These are phyloP conservation scores for Cydia splendana DNA, from an alignment of 1,140 invertebrate species.

Conservation along the genomic window DNA sequence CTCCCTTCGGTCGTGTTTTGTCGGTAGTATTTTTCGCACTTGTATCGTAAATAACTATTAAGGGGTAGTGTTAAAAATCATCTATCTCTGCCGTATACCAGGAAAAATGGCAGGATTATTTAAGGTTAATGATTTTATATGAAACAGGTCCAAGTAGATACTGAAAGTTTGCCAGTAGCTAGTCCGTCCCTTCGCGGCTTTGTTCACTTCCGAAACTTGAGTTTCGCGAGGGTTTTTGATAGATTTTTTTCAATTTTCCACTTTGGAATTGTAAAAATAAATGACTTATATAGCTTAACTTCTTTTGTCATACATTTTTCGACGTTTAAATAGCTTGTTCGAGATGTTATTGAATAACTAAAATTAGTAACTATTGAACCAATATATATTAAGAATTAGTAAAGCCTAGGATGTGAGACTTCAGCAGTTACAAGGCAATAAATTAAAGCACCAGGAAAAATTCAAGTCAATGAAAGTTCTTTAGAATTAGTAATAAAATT, in stretches of 20 bases:
- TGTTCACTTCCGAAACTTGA: slow-evolving; percentile 41
- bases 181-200: slow-evolving; percentile 69
- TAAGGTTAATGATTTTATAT: not conserved
- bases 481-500: not conserved
- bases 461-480: slow-evolving; percentile 2
- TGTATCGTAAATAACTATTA: too few species aligned
- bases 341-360: not conserved
- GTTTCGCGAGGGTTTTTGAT: not conserved
- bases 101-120: not conserved
- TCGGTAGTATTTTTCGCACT: too few species aligned
- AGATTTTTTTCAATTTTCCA: not conserved
- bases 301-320: not conserved
- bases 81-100: not conserved
- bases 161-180: slow-evolving; percentile 59
- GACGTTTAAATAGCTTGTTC: not conserved
- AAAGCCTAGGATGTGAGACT: slow-evolving; percentile 19
- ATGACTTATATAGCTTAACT: not conserved
- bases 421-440: not conserved
- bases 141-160: slow-evolving; percentile 40
- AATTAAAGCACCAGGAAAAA: not conserved
- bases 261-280: slow-evolving; percentile 10
- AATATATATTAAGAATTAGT: not conserved
- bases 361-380: slow-evolving; percentile 4
- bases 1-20: too few species aligned
- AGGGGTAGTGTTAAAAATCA: too few species aligned